Percentiles rank a stretch among this genome's conserved stretches.
Conservation (phyloP, 23 tunicate genomes). For the Botrylloides violaceus region DNA sequence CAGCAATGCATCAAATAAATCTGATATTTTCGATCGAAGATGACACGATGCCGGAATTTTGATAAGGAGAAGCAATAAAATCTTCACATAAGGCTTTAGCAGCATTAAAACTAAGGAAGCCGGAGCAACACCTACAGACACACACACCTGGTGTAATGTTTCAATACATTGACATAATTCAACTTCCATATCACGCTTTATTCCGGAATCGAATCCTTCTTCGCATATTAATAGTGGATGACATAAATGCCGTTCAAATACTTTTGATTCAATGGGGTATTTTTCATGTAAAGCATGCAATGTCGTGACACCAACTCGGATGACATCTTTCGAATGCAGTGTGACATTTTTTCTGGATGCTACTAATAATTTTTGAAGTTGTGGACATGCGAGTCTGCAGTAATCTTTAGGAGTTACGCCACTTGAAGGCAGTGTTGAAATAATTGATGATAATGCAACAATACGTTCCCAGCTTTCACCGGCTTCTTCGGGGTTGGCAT, state of each 20-base stretch:
- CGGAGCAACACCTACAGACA: slow-evolving; percentile 4
- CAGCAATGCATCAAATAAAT: not conserved
- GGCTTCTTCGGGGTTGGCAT: not conserved
- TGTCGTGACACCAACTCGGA: slow-evolving; percentile 5
- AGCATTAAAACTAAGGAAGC: not conserved
- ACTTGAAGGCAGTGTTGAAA: slow-evolving; percentile 14
- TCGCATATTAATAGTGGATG: not conserved
- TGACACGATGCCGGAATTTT: slow-evolving; percentile 3
- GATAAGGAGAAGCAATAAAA: not conserved
- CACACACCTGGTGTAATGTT: slow-evolving; percentile 1
- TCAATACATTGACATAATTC: slow-evolving; percentile 1
- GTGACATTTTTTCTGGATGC: not conserved
- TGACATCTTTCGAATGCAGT: not conserved
- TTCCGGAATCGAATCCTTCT: not conserved
- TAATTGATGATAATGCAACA: slow-evolving; percentile 13
- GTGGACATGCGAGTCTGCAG: slow-evolving; percentile 8
- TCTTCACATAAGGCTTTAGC: not conserved
- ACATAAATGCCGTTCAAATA: slow-evolving; percentile 1
- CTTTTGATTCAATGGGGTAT: not conserved
- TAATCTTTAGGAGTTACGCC: not conserved
- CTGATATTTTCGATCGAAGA: not conserved
- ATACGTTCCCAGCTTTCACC: not conserved
- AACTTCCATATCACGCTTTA: not conserved
- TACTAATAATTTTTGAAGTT: not conserved
- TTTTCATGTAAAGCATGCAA: slow-evolving; percentile 20